These are phyloP conservation scores for Sylvilagus floridanus DNA, from an alignment of 2,797 vertebrate genomes.

Conservation along the genomic window DNA sequence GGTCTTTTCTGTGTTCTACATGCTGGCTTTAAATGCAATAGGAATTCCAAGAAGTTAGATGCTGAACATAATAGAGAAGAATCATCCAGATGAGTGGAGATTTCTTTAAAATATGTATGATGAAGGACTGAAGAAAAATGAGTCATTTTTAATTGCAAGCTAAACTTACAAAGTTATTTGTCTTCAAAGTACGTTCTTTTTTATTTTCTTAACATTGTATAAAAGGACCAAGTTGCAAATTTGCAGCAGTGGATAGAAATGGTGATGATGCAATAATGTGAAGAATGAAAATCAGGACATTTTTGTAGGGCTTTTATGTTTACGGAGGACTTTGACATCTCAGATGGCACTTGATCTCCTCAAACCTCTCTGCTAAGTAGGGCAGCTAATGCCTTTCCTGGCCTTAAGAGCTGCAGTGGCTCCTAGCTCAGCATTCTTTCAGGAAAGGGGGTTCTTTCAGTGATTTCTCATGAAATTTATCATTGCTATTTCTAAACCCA, in stretches of 20 bases:
- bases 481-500: slow-evolving; percentile 71
- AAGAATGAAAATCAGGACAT: slow-evolving; percentile 47
- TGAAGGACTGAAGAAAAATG: slow-evolving; percentile 20
- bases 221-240: slow-evolving; percentile 42
- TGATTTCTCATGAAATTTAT: slow-evolving; percentile 72
- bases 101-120: slow-evolving; percentile 35
- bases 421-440: slow-evolving; percentile 56
- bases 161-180: slow-evolving; percentile 32
- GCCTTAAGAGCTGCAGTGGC: slow-evolving; percentile 38
- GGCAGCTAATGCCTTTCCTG: slow-evolving; percentile 57
- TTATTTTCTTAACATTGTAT: slow-evolving; percentile 28
- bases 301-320: slow-evolving; percentile 60
- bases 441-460: neutral
- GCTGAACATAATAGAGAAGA: neutral
- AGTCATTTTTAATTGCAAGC: slow-evolving; percentile 40
- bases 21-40: slow-evolving; percentile 3
- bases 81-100: neutral
- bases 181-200: slow-evolving; percentile 42
- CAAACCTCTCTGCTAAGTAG: slow-evolving; percentile 59
- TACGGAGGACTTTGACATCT: slow-evolving; percentile 49
- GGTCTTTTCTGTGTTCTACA: neutral
- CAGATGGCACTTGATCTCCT: slow-evolving; percentile 57
- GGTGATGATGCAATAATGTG: slow-evolving; percentile 30
- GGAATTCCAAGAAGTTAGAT: neutral
- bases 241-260: slow-evolving; percentile 30